Conservation (phyloP, 92 coral and sea anemone species). For the Nematostella vectensis region DNA sequence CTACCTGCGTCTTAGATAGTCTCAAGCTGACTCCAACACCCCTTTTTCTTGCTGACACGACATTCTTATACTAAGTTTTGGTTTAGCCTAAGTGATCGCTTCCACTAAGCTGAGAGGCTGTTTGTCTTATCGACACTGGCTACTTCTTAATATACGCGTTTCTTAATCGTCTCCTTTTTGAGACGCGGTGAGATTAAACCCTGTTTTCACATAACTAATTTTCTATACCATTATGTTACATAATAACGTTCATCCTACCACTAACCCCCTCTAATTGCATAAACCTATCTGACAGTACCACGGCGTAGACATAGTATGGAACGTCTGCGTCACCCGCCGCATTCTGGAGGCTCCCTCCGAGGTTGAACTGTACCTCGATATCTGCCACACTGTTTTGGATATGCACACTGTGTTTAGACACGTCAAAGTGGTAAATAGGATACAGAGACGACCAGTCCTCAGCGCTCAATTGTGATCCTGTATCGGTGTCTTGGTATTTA, state of each 20-base stretch:
- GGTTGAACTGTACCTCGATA: neutral
- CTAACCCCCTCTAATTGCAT: neutral
- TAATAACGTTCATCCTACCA: slow-evolving; percentile 2
- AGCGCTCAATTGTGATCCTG: neutral
- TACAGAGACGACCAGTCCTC: slow-evolving; percentile 2
- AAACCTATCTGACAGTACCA: neutral
- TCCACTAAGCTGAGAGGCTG: neutral
- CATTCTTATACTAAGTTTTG: neutral
- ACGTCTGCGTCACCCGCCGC: neutral
- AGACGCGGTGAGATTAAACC: neutral
- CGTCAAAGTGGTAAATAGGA: slow-evolving; percentile 4
- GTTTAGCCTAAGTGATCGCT: neutral
- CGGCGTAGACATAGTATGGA: slow-evolving; percentile 2
- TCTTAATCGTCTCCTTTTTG: slow-evolving; percentile 1
- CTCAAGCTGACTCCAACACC: neutral
- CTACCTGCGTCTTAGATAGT: neutral
- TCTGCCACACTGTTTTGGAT: neutral
- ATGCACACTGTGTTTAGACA: neutral
- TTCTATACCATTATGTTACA: neutral
- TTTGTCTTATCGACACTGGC: neutral
- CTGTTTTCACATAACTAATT: slow-evolving; percentile 1
- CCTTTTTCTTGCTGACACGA: neutral
- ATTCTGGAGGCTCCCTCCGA: neutral
- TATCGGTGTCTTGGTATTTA: slow-evolving; percentile 6
- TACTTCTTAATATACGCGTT: neutral